Base-by-base conservation (phyloP, 2,797 vertebrate genomes). In the Valencia hispanica region DNA sequence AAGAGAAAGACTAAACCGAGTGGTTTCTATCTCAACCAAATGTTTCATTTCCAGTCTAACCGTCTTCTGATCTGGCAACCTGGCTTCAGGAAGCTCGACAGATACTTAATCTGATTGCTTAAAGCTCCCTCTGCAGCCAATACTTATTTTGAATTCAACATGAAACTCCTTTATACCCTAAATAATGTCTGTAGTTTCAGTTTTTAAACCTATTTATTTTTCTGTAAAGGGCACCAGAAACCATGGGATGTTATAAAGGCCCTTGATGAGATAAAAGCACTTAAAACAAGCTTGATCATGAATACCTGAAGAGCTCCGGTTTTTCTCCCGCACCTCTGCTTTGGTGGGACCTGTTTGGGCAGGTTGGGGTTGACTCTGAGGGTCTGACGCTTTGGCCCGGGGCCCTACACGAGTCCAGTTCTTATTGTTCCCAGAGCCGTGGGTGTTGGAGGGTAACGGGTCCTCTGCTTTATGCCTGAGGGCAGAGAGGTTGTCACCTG, bases 291-390 rank as follows among this genome's bases (percentile, higher is more conserved):
- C 20, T 14, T 32, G 11, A 2, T 43, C 27, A 68, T 32, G 68
- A 45, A 65, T 85, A 95, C 93, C 92, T 79, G 87, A 81, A 70
- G 75, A 34, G 32, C 48, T 57, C 39, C 22, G 80, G 20, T 51
- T 61, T 53, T 32, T 74, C 55, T 77, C 83, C 55, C 77, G 72
- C 80, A 50, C 72, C 51, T 77, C 79, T 77, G 75, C 73, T 79
- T 70, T 80, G 74, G 59, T 39, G 55, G 76, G 11, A 83, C 75
- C 69, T 48, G 61, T 45, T 10, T 65, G 59, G 39, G 74, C n/a
- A 51, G 79, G 27, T 73, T 34, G 72, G 41, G 79, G 65, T 45
- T 68, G 65, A 47, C 68, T 86, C 61, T 70, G 70, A 59, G 77
- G 73, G 15, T 65, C 77, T 39, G 82, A 66, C 50, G 66, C n/a